A percentile compares a stretch with the other conserved stretches of the same genome.
Conservation (phyloP, 2,797 vertebrate genomes). For the Garrulus glandarius region DNA sequence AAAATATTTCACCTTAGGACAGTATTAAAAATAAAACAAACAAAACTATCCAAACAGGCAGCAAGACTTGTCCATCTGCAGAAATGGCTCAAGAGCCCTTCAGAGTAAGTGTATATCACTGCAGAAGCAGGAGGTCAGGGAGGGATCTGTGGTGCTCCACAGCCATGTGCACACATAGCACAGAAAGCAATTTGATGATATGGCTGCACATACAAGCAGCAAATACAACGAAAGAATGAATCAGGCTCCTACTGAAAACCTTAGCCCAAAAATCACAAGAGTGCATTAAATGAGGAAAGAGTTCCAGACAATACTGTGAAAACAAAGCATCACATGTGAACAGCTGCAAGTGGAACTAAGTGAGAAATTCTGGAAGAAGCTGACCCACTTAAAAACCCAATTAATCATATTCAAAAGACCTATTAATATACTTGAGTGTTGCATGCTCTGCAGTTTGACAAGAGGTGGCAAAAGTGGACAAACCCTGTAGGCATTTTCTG, state of each 20-base stretch:
- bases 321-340: background rate
- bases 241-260: background rate
- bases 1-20: slow-evolving; percentile 35
- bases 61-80: background rate
- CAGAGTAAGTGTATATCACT: background rate
- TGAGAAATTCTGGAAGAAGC: background rate
- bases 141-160: background rate
- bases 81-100: background rate
- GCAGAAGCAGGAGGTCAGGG: background rate
- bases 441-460: slow-evolving; percentile 12
- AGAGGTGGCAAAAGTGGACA: slow-evolving; percentile 3
- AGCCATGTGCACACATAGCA: background rate
- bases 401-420: slow-evolving; percentile 25
- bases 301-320: background rate
- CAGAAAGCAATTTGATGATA: background rate
- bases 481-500: background rate
- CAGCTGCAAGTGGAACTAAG: background rate
- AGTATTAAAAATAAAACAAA: slow-evolving; percentile 47
- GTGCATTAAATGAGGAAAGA: background rate
- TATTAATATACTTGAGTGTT: slow-evolving; percentile 1
- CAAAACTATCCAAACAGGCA: background rate
- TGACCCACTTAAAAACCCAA: background rate
- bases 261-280: background rate
- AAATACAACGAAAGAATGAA: background rate
- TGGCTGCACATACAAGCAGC: background rate